Percentiles rank a stretch among this genome's conserved stretches.
These are phyloP conservation scores for Ryuthela nishihirai DNA, from an alignment of 2,888 invertebrate species.

Conservation along the genomic window DNA sequence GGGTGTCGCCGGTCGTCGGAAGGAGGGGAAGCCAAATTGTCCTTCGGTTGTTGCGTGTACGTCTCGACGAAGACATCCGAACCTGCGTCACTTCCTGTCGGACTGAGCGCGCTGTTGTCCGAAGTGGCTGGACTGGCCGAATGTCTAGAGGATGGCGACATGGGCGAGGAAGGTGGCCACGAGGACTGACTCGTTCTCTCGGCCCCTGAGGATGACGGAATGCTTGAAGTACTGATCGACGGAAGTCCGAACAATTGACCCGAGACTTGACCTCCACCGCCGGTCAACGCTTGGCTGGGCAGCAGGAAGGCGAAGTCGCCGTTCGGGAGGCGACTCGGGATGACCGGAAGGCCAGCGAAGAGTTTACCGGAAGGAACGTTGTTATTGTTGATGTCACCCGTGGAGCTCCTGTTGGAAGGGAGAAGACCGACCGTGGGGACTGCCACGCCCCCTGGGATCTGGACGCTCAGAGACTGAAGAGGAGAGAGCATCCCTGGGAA, in stretches of 20 bases:
- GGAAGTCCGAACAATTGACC: conserved; percentile 5
- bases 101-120: conserved; percentile 35
- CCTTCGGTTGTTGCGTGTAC: not conserved
- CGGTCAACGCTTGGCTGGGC: conserved; percentile 31
- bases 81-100: conserved; percentile 31
- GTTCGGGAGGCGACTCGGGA: conserved; percentile 35
- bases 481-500: conserved; percentile 34
- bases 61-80: conserved; percentile 28
- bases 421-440: conserved; percentile 11
- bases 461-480: conserved; percentile 36
- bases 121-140: conserved; percentile 33
- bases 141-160: conserved; percentile 12
- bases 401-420: conserved; percentile 1
- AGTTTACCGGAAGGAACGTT: conserved; percentile 16
- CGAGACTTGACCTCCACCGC: conserved; percentile 2
- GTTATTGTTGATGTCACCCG: conserved; percentile 35
- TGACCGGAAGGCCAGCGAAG: conserved; percentile 31
- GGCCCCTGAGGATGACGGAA: conserved; percentile 14
- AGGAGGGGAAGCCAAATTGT: not conserved
- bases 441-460: conserved; percentile 31
- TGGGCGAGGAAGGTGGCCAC: conserved; percentile 14
- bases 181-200: conserved; percentile 28
- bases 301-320: conserved; percentile 37
- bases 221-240: conserved; percentile 14
- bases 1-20: not conserved